These are phyloP conservation scores for Champsocephalus gunnari DNA, from an alignment of 2,797 vertebrate species.

Conservation along the genomic window DNA sequence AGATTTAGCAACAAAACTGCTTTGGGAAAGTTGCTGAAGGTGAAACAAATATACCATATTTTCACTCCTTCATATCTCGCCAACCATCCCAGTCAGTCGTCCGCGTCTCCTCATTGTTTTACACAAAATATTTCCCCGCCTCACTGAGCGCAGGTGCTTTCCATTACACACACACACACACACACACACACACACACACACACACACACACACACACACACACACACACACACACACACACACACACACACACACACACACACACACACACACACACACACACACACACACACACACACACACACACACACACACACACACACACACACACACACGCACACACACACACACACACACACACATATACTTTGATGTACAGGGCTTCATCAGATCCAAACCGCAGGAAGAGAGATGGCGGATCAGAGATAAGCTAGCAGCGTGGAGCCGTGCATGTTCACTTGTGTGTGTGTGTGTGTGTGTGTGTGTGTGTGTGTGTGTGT, in stretches of 20 bases:
- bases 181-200: slow-evolving; percentile 24
- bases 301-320: slow-evolving; percentile 29
- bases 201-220: slow-evolving; percentile 15
- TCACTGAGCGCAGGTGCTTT: slow-evolving; percentile 76
- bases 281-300: slow-evolving; percentile 1
- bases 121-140: slow-evolving; percentile 67
- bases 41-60: slow-evolving; percentile 22
- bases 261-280: slow-evolving; percentile 28
- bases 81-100: slow-evolving; percentile 46
- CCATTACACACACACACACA: slow-evolving; percentile 63
- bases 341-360: slow-evolving; percentile 35
- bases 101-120: slow-evolving; percentile 63
- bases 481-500: slow-evolving; percentile 8
- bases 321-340: slow-evolving; percentile 35
- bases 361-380: slow-evolving; percentile 80
- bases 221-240: background rate
- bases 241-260: slow-evolving; percentile 39
- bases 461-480: slow-evolving; percentile 5
- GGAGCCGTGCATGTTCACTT: slow-evolving; percentile 45
- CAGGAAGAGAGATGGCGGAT: slow-evolving; percentile 81
- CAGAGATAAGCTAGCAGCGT: slow-evolving; percentile 80
- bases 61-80: slow-evolving; percentile 28
- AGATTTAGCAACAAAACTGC: slow-evolving; percentile 30
- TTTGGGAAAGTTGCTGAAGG: slow-evolving; percentile 28
- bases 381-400: slow-evolving; percentile 72